Evolutionary conservation across 2,888 invertebrate species (phyloP).

Genomic region (Sisyra nigra): DNA sequence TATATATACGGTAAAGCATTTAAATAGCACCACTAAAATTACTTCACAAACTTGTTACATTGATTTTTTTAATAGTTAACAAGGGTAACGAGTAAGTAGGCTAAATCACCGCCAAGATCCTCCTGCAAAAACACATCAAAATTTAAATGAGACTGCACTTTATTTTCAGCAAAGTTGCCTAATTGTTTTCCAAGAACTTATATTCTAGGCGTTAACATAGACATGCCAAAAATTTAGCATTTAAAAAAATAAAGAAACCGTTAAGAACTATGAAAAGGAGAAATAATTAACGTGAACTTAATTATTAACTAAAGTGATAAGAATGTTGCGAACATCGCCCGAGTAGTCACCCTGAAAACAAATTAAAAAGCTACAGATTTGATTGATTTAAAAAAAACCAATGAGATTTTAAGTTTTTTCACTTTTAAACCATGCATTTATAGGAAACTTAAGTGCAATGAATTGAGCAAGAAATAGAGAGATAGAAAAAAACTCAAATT

Average conservation of each 20-base stretch:
- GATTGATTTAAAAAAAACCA: neutral
- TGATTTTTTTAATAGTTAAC: constrained; percentile 15
- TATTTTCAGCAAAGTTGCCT: constrained; percentile 2
- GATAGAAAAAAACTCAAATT: neutral
- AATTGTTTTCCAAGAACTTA: neutral
- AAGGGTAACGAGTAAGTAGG: constrained; percentile 45
- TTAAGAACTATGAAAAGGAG: neutral
- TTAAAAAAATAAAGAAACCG: neutral
- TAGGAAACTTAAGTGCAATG: constrained; percentile 4
- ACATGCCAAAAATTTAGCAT: neutral
- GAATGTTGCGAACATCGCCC: constrained; percentile 50
- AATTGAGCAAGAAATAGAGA: neutral
- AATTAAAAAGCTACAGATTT: constrained; percentile 17
- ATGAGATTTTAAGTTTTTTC: constrained; percentile 6
- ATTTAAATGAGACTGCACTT: neutral
- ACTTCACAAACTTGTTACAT: no score
- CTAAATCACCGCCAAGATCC: constrained; percentile 45
- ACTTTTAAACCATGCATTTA: constrained; percentile 8
- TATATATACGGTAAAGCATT: no score
- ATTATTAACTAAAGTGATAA: constrained; percentile 40
- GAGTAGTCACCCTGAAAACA: constrained; percentile 47
- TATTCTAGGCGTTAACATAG: no score
- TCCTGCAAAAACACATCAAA: constrained; percentile 38
- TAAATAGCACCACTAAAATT: no score
- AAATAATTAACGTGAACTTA: neutral